Conservation (phyloP, 2,113 vertebrate species). For the Laterallus jamaicensis region DNA sequence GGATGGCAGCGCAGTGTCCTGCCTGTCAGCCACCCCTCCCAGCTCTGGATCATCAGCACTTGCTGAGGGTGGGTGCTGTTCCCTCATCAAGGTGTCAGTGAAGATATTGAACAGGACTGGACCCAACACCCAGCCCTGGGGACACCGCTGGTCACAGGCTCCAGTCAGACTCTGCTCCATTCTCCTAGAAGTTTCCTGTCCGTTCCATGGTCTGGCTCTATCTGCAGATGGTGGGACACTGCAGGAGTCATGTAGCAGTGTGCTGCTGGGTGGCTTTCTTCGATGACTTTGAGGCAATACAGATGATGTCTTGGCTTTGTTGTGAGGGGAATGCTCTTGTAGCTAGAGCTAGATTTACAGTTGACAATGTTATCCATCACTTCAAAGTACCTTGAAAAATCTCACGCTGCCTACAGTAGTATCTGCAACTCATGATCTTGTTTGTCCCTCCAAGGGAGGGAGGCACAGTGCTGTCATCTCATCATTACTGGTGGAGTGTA, state of each 20-base stretch:
- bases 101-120: too few relatives aligned
- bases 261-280: accelerated
- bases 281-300: background rate
- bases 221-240: background rate
- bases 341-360: background rate
- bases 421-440: background rate
- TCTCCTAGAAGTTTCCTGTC: background rate
- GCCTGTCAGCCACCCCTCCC: too few relatives aligned
- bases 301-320: background rate
- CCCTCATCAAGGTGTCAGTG: too few relatives aligned
- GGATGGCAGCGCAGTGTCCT: too few relatives aligned
- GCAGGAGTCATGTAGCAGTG: background rate
- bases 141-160: too few relatives aligned
- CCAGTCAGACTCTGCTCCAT: too few relatives aligned
- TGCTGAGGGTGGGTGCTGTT: too few relatives aligned
- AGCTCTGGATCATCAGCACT: too few relatives aligned
- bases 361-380: background rate
- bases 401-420: background rate
- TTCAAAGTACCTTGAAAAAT: background rate
- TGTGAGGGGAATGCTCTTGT: background rate
- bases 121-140: too few relatives aligned
- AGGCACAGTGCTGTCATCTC: background rate
- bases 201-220: background rate
- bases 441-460: background rate
- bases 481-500: background rate